phyloP scores from a whole-genome alignment of 2,113 vertebrate genomes.

The Phrynocephalus versicolor region DNA sequence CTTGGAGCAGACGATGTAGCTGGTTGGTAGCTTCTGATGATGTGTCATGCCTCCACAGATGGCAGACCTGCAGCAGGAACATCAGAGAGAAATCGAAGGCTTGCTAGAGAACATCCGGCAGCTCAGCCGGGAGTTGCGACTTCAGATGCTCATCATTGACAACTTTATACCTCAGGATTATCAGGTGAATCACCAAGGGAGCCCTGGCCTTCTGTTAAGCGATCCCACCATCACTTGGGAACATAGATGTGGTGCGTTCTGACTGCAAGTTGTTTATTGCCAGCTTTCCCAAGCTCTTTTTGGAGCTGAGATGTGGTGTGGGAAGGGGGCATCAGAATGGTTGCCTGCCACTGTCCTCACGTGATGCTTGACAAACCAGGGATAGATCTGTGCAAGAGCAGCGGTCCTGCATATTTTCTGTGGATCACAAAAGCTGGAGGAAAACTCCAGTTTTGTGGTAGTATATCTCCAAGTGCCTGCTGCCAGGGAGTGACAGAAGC shows the following conservation, averaged over 20 bases:
- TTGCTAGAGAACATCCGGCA: conserved; percentile 96
- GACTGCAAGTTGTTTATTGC: background rate
- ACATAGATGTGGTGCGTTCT: background rate
- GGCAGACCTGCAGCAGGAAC: conserved; percentile 96
- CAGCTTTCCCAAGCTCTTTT: background rate
- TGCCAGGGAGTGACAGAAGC: background rate
- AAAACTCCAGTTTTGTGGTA: background rate
- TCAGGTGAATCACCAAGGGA: conserved; percentile 78
- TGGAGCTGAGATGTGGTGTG: background rate
- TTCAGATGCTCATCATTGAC: conserved; percentile 98
- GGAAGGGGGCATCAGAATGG: no score
- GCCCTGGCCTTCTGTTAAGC: background rate
- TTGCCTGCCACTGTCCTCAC: background rate
- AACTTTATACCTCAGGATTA: conserved; percentile 98
- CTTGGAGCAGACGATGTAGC: no score
- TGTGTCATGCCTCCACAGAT: conserved; percentile 75
- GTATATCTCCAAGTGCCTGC: background rate
- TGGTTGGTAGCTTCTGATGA: background rate
- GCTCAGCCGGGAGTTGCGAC: conserved; percentile 92
- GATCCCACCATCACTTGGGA: background rate
- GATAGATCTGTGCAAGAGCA: background rate
- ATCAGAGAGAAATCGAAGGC: conserved; percentile 95
- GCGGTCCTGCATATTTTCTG: background rate
- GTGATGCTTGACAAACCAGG: background rate
- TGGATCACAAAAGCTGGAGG: background rate